Conservation (phyloP, 2,888 invertebrate species). For the Polyommatus iphigenia region DNA sequence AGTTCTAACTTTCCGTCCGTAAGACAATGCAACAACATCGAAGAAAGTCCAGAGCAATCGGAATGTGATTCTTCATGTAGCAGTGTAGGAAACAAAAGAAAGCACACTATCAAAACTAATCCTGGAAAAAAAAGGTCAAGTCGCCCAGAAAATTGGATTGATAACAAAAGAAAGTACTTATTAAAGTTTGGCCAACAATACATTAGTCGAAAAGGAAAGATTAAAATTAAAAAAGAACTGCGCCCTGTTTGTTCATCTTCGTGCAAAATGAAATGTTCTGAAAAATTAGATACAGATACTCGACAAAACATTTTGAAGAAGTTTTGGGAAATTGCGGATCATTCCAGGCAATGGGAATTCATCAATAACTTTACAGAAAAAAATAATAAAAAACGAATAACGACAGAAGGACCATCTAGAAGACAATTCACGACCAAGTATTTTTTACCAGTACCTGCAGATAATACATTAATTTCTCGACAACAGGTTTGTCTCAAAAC, state of each 20-base stretch:
- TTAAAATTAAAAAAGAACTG: conserved; percentile 12
- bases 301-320: background rate
- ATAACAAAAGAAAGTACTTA: background rate
- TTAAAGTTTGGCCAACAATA: conserved; percentile 5
- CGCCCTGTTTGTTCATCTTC: background rate
- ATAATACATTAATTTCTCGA: background rate
- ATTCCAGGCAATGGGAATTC: conserved; percentile 10
- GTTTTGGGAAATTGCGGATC: conserved; percentile 19
- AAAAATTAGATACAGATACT: background rate
- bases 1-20: too few relatives aligned
- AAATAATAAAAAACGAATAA: background rate
- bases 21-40: too few relatives aligned
- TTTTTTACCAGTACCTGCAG: conserved; percentile 15
- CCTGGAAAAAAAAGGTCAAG: background rate
- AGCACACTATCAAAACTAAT: background rate
- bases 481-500: conserved; percentile 14
- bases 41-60: too few relatives aligned
- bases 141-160: background rate
- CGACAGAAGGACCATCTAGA: conserved; percentile 18
- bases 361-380: conserved; percentile 1
- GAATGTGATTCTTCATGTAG: too few relatives aligned
- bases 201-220: background rate
- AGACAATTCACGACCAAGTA: conserved; percentile 9
- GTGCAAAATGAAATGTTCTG: conserved; percentile 23
- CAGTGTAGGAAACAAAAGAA: background rate